Evolutionary conservation across 2,888 invertebrate species (phyloP), one percentile per base, ranked within the genome.

Genomic region (Leptinotarsa haldemani): DNA sequence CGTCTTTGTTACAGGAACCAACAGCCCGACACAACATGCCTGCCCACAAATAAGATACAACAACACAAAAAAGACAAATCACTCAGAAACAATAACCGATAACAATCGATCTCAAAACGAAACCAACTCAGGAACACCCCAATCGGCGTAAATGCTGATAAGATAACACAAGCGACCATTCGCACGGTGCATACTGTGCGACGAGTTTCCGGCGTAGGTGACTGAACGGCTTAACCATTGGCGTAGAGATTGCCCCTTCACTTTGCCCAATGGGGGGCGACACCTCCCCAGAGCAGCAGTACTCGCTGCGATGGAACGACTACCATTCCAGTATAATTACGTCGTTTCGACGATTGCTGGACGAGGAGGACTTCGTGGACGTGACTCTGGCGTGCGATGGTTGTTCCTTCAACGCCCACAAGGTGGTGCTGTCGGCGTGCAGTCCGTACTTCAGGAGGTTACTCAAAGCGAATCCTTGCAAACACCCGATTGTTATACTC

Each of bases 281-380:
- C 81, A 87, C 88, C 86, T 86, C 87, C 87, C 86, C 92, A 83
- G 93, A 93, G 90, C 95, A 96, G 90, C 96, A 96, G 88, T 97
- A 96, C 89, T 95, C 96, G 88, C 92, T 97, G 88, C 93, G 96
- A 85, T 97, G 97, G 97, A 97, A 97, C 88, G 96, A 97, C 89
- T 97, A 96, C 90, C 96, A 96, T 88, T 93, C 95, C 80, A 96
- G 95, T 85, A 95, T 97, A 89, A 91, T 96, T 83, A 94, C 94
- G 80, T 95, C 96, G 80, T 97, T 97, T 90, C 92, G 96, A 81
- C 94, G 95, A 87, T 90, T 97, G 84, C 90, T 95, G 77, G 96
- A 96, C 87, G 94, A 95, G 88, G 96, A 96, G 89, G 96, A 96
- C 89, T 96, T 97, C 88, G 95, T 96, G 75, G 97, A 97, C 88